Percentiles rank a stretch among this genome's conserved stretches.
Conservation (phyloP, 2,888 invertebrate species). For the Lathronympha strigana region DNA sequence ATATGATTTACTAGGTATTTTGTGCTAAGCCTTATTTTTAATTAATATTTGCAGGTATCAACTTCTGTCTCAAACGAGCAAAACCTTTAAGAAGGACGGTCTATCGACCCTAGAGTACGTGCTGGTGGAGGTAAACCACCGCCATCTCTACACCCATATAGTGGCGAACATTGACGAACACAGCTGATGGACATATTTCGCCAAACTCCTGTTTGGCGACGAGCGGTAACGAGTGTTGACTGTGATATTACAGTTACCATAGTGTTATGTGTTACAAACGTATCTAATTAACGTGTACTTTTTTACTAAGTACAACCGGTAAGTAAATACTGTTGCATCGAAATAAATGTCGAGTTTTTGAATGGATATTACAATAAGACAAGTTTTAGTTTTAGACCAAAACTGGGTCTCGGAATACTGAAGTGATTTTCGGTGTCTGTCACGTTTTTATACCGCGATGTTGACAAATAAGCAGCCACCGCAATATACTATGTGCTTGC, state of each 20-base stretch:
- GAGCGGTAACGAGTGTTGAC: slow-evolving; percentile 60
- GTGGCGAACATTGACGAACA: slow-evolving; percentile 89
- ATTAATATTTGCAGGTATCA: slow-evolving; percentile 89
- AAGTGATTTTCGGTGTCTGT: no score
- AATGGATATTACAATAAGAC: no score
- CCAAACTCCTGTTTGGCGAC: slow-evolving; percentile 82
- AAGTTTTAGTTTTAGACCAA: no score
- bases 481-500: no score
- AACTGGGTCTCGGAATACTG: no score
- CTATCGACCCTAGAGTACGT: slow-evolving; percentile 93
- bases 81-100: slow-evolving; percentile 93
- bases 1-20: no score
- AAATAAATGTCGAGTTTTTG: not conserved
- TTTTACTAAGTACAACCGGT: no score
- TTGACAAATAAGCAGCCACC: no score
- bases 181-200: slow-evolving; percentile 88
- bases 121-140: slow-evolving; percentile 86
- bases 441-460: no score
- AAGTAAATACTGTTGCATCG: not conserved
- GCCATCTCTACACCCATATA: slow-evolving; percentile 92
- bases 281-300: no score
- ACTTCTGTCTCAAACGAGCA: slow-evolving; percentile 92
- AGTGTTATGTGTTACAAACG: slow-evolving; percentile 8
- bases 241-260: slow-evolving; percentile 43
- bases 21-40: no score